phyloP scores from a whole-genome alignment of 2,888 invertebrate genomes.

The Galeruca laticollis region DNA sequence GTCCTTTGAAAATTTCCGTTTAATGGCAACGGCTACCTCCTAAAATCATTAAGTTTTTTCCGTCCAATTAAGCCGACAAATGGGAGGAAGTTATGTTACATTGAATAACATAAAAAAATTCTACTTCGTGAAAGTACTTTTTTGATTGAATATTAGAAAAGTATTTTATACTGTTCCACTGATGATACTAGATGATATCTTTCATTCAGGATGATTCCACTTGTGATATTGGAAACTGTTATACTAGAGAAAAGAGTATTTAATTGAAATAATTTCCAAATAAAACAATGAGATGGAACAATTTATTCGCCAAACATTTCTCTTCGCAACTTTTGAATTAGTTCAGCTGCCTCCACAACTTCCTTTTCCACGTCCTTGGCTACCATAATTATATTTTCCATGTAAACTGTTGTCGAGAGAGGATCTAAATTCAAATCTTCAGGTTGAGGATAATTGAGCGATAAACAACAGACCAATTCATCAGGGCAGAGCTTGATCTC shows the following conservation, averaged over 20 bases:
- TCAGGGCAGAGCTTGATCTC: background rate
- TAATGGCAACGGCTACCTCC: conserved; percentile 14
- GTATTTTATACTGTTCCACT: no score
- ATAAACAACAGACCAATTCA: background rate
- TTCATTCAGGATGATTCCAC: no score
- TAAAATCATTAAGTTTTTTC: background rate
- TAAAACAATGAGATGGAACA: background rate
- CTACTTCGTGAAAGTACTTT: no score
- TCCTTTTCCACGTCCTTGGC: conserved; percentile 12
- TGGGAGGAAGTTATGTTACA: background rate
- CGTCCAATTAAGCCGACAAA: background rate
- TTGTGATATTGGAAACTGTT: no score
- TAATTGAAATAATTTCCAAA: no score
- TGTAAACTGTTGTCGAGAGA: background rate
- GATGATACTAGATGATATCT: no score
- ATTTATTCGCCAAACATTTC: background rate
- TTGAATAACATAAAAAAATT: no score
- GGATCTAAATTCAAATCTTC: conserved; percentile 3
- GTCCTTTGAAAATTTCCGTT: conserved; percentile 3
- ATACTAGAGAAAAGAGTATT: no score
- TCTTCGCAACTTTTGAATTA: background rate
- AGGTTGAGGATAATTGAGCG: conserved; percentile 1
- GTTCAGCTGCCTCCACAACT: background rate
- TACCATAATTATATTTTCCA: background rate
- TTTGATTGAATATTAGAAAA: no score